Percentiles rank a stretch among this genome's conserved stretches.
These are phyloP conservation scores for Oscheius onirici DNA, from an alignment of 2,888 invertebrate species.

Conservation along the genomic window DNA sequence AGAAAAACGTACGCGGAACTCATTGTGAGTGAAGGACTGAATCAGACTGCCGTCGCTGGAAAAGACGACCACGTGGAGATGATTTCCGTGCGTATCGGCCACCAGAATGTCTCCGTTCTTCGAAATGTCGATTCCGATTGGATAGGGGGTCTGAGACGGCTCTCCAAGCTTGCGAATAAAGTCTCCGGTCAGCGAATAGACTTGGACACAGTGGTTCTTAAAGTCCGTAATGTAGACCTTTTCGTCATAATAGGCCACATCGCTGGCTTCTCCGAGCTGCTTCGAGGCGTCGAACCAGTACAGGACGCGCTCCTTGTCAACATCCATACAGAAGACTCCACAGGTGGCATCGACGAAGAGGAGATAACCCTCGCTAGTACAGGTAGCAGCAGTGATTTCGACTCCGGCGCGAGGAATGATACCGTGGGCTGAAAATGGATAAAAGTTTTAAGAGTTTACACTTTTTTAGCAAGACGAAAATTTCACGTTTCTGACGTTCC, in stretches of 20 bases:
- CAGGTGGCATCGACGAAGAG: slow-evolving; percentile 62
- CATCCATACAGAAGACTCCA: slow-evolving; percentile 52
- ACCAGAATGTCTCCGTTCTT: slow-evolving; percentile 63
- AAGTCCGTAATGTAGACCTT: slow-evolving; percentile 65
- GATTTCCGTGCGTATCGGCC: slow-evolving; percentile 67
- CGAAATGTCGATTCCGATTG: slow-evolving; percentile 65
- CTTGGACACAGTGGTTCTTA: slow-evolving; percentile 65
- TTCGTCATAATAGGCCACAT: slow-evolving; percentile 63
- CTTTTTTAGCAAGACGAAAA: no score
- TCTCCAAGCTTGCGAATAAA: slow-evolving; percentile 66
- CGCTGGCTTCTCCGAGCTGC: slow-evolving; percentile 59
- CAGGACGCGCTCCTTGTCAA: slow-evolving; percentile 48
- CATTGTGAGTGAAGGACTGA: slow-evolving; percentile 63
- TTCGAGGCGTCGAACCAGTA: slow-evolving; percentile 56
- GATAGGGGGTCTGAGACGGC: slow-evolving; percentile 64
- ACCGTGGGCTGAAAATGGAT: background rate
- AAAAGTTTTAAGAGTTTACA: no score
- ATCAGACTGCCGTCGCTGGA: slow-evolving; percentile 54
- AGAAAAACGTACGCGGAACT: slow-evolving; percentile 58
- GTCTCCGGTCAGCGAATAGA: slow-evolving; percentile 60
- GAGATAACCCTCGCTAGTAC: slow-evolving; percentile 54
- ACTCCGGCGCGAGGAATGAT: slow-evolving; percentile 55
- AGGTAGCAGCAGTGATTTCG: slow-evolving; percentile 53
- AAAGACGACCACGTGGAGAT: slow-evolving; percentile 65
- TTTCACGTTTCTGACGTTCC: no score